These are phyloP conservation scores for Aurelia sp. DNA, from an alignment of 30 jellyfish, hydroid and myxozoan genomes.

Conservation along the genomic window DNA sequence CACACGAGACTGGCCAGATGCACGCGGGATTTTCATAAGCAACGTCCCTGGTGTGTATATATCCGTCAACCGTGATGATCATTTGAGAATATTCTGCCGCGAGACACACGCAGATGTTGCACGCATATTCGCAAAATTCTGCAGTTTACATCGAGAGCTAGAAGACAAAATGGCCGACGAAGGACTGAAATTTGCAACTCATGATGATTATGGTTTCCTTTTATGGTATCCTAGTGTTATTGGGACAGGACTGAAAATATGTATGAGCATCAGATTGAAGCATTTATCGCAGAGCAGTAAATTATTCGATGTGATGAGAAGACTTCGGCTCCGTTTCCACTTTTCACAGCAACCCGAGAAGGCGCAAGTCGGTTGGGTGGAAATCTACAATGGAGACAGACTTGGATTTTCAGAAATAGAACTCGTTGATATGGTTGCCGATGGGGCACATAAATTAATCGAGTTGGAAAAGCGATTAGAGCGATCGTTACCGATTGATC, in stretches of 20 bases:
- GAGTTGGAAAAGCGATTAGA: conserved; percentile 53
- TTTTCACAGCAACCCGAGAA: conserved; percentile 43
- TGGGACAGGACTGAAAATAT: conserved; percentile 90
- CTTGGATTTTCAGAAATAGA: conserved; percentile 51
- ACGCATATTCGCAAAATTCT: conserved; percentile 54
- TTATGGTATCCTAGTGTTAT: conserved; percentile 90
- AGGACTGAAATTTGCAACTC: conserved; percentile 59
- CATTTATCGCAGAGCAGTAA: conserved; percentile 48
- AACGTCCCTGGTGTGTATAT: conserved; percentile 49
- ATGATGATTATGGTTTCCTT: conserved; percentile 76
- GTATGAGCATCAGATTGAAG: conserved; percentile 73
- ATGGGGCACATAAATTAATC: conserved; percentile 50
- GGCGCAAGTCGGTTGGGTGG: conserved; percentile 65
- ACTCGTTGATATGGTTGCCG: conserved; percentile 36
- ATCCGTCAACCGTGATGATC: conserved; percentile 84
- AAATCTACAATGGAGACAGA: conserved; percentile 62
- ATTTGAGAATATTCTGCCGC: conserved; percentile 74
- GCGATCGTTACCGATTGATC: conserved; percentile 26
- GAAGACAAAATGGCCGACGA: conserved; percentile 51
- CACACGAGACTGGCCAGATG: conserved; percentile 73
- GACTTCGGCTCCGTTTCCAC: conserved; percentile 60
- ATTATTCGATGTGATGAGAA: conserved; percentile 44
- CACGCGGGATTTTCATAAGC: conserved; percentile 67
- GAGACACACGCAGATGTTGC: conserved; percentile 63
- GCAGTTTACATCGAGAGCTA: conserved; percentile 35